Base-by-base conservation (phyloP, 2,888 invertebrate species). In the Drosophila infuscata region DNA sequence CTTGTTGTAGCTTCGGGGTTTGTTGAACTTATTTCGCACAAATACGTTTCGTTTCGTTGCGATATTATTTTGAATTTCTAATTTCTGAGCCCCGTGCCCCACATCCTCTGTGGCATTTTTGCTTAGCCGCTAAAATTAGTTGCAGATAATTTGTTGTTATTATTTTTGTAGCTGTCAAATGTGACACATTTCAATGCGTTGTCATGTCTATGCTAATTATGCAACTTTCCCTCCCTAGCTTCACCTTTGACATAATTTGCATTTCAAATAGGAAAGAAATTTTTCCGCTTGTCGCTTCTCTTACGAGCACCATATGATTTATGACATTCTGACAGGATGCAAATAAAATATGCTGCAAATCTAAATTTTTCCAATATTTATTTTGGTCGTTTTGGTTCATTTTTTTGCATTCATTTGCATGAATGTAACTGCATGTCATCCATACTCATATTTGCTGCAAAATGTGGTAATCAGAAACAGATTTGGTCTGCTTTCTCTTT, bases 151-250 rank as follows among this genome's bases (percentile, higher is more conserved):
- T 88, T 81, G 81, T 63, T 75, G 49, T 59, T 76, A 59, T 69
- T 74, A 43, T 65, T 63, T 35, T 49, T 33, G 46, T 57, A 41
- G 6, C 67, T 83, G 85, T 88, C 86, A 85, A 75, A 79, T 75
- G 75, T 85, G 88, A 85, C 88, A 88, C 79, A 74, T 87, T 73
- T 80, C 86, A 76, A 83, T 83, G 79, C 76, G 73, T 68, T 60
- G 67, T 73, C 62, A 59, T 70, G 71, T 79, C 81, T 72, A 68
- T 76, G 81, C 88, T 87, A 87, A 87, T 87, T 87, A 87, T 87
- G 86, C 85, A 85, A 86, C 85, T 88, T 74, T 68, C 25, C 30
- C 5, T 35, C n/a, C 33, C 41, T 17, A 38, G 0, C 8, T 32
- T 15, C 35, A 53, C 15, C 65, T 73, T 70, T 66, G 74, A 56